Evolutionary conservation across 1,140 invertebrate species (phyloP).

Genomic region (Planococcus citri): DNA sequence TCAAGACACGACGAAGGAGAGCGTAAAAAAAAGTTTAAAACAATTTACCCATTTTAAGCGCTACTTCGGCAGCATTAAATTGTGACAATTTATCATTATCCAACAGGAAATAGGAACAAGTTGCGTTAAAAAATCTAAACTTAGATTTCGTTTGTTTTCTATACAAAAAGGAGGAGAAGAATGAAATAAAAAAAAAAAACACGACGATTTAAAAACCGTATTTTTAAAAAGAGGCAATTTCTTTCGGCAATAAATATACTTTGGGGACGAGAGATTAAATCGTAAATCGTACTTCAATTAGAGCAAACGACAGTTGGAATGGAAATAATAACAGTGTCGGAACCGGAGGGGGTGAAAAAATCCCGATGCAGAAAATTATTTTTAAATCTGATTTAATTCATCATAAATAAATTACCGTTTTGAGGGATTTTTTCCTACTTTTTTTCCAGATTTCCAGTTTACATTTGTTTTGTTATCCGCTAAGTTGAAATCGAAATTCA

Average conservation of each 20-base stretch:
- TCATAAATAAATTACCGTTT: background rate
- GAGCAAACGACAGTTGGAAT: background rate
- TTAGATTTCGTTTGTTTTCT: background rate
- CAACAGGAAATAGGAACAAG: background rate
- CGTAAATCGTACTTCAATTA: background rate
- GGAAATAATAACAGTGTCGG: no score
- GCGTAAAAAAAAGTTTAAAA: background rate
- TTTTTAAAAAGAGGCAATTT: background rate
- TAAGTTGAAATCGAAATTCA: background rate
- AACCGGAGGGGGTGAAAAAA: background rate
- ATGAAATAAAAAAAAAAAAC: no score
- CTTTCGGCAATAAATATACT: background rate
- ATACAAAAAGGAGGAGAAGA: no score
- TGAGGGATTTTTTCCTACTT: no score
- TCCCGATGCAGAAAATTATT: background rate
- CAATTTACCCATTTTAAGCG: constrained; percentile 6
- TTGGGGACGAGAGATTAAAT: background rate
- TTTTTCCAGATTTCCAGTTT: background rate
- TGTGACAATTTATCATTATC: background rate
- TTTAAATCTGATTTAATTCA: background rate
- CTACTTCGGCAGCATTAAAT: background rate
- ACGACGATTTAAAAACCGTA: background rate
- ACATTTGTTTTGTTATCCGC: background rate
- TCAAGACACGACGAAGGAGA: background rate
- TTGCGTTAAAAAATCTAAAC: background rate